Conservation (phyloP, 2,888 invertebrate species). For the Mythimna ferrago region DNA sequence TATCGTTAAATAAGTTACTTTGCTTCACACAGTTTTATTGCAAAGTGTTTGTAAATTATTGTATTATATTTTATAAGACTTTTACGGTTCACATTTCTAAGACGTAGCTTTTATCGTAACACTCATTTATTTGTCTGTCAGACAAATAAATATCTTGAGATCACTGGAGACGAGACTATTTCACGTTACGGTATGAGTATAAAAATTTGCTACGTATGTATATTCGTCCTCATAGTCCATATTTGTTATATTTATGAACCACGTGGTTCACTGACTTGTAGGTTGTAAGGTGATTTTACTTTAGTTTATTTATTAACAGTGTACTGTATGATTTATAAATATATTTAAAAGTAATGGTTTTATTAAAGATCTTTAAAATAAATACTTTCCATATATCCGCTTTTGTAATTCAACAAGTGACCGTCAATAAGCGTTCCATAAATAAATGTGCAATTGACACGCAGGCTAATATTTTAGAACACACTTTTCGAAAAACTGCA, state of each 20-base stretch:
- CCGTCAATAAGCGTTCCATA: no score
- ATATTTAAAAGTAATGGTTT: no score
- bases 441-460: background rate
- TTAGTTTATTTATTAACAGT: background rate
- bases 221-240: conserved; percentile 6
- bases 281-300: background rate
- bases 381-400: background rate
- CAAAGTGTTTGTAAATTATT: conserved; percentile 41
- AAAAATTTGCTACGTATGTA: conserved; percentile 20
- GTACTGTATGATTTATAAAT: background rate
- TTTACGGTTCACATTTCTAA: conserved; percentile 58
- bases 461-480: background rate
- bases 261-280: no score
- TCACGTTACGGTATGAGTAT: conserved; percentile 44
- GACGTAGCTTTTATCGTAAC: conserved; percentile 55
- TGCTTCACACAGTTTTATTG: conserved; percentile 51
- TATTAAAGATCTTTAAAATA: background rate
- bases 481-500: conserved; percentile 15
- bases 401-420: background rate
- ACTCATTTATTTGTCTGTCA: conserved; percentile 54
- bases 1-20: conserved; percentile 64
- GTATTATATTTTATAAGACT: conserved; percentile 51
- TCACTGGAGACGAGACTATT: conserved; percentile 56
- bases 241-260: conserved; percentile 8
- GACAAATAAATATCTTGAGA: conserved; percentile 58